Percentiles rank a stretch among this genome's conserved stretches.
Evolutionary conservation across 2,797 vertebrate species (phyloP).

Genomic region (Cyclura pinguis): DNA sequence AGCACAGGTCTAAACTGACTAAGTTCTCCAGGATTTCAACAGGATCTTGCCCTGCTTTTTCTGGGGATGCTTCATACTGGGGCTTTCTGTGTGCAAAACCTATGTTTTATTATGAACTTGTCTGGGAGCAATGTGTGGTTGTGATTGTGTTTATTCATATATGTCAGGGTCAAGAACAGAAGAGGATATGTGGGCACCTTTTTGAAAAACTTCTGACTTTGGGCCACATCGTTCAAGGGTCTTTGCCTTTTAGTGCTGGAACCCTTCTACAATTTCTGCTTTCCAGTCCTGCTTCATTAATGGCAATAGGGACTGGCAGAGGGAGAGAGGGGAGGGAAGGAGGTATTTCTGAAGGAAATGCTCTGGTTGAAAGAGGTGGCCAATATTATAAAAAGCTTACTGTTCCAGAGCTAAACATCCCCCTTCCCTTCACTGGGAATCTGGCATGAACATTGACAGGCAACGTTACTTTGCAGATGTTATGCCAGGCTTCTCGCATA

Average conservation of each 20-base stretch:
- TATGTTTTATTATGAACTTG: too few relatives aligned
- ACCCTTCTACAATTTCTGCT: not conserved
- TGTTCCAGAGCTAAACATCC: conserved; percentile 55
- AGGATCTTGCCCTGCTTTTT: too few relatives aligned
- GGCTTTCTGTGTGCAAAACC: too few relatives aligned
- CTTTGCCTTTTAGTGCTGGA: not conserved
- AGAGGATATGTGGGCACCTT: not conserved
- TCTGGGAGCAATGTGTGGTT: too few relatives aligned
- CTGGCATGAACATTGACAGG: conserved; percentile 67
- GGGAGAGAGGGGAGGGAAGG: not conserved
- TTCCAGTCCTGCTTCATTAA: not conserved
- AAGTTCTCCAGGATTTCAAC: too few relatives aligned
- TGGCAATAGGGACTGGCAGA: not conserved
- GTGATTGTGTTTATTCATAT: too few relatives aligned
- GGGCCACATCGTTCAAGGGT: not conserved
- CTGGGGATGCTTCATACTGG: too few relatives aligned
- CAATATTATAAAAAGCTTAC: conserved; percentile 65
- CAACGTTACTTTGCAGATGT: conserved; percentile 73
- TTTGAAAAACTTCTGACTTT: not conserved
- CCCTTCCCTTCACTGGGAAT: conserved; percentile 50
- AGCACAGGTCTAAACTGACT: too few relatives aligned
- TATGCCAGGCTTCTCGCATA: conserved; percentile 61
- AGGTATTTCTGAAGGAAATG: not conserved
- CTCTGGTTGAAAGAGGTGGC: conserved; percentile 41
- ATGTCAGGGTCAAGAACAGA: not conserved